Conservation (phyloP, 2,888 invertebrate genomes). For the Aspidiotus destructor region DNA sequence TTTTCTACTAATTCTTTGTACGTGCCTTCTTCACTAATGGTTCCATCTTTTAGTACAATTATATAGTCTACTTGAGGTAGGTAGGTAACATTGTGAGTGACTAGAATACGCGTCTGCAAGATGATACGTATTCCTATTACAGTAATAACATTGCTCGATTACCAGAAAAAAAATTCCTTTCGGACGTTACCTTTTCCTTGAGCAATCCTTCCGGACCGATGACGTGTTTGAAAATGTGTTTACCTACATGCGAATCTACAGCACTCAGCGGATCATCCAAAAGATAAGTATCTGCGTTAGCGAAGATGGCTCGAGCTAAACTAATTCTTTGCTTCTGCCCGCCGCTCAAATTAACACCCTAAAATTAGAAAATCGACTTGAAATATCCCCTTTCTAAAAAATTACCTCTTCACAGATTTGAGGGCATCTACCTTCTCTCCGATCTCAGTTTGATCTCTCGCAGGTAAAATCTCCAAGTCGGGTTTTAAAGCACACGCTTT, state of each 20-base stretch:
- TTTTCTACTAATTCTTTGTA: conserved; percentile 79
- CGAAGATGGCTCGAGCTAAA: conserved; percentile 82
- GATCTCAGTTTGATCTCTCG: conserved; percentile 95
- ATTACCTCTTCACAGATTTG: no score
- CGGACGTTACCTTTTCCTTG: conserved; percentile 40
- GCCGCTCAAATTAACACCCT: conserved; percentile 74
- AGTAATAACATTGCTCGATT: no score
- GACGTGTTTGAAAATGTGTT: conserved; percentile 54
- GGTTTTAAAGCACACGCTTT: conserved; percentile 82
- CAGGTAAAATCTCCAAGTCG: conserved; percentile 86
- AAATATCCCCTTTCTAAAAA: no score
- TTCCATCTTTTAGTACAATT: conserved; percentile 76
- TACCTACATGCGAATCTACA: conserved; percentile 56
- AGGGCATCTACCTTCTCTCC: conserved; percentile 64
- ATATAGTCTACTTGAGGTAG: conserved; percentile 84
- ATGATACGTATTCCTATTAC: neutral
- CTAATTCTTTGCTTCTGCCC: conserved; percentile 89
- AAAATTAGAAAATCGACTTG: neutral
- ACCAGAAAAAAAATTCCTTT: no score
- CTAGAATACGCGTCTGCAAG: conserved; percentile 66
- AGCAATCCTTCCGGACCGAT: conserved; percentile 46
- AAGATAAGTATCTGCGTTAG: conserved; percentile 77
- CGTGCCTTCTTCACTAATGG: conserved; percentile 78
- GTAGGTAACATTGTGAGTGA: conserved; percentile 91
- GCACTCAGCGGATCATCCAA: conserved; percentile 83